phyloP scores from a whole-genome alignment of 2,888 invertebrate species.

The Neoascia interrupta region DNA sequence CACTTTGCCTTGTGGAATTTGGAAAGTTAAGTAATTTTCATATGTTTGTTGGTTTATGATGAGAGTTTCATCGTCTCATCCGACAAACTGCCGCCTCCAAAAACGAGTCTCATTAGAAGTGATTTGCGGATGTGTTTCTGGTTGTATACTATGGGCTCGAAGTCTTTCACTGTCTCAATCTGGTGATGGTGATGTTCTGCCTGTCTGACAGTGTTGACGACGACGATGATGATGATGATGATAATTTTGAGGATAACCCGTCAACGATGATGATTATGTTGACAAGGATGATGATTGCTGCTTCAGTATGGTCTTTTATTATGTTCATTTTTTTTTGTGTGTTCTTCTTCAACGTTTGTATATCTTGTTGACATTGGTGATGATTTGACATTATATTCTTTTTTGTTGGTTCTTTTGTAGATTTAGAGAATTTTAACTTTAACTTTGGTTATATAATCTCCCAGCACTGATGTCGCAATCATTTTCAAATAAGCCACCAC shows the following conservation, averaged over 20 bases:
- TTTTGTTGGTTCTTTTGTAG: too few species aligned
- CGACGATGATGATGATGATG: conserved; percentile 23
- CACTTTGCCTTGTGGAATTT: conserved; percentile 32
- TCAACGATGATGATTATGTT: conserved; percentile 24
- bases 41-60: conserved; percentile 34
- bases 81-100: conserved; percentile 17
- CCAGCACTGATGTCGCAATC: background rate
- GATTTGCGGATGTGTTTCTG: conserved; percentile 24
- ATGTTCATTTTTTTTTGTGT: background rate
- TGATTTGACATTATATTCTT: too few species aligned
- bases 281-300: conserved; percentile 34
- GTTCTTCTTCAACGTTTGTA: too few species aligned
- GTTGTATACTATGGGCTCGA: too few species aligned
- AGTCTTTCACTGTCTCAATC: background rate
- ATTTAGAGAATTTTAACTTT: conserved; percentile 31
- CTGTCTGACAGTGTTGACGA: conserved; percentile 1
- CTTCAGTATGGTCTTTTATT: conserved; percentile 13
- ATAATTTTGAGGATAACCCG: conserved; percentile 30
- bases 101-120: conserved; percentile 30
- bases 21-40: conserved; percentile 26
- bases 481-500: conserved; percentile 1
- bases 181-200: background rate
- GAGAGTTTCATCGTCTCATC: conserved; percentile 7
- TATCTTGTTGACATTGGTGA: conserved; percentile 28
- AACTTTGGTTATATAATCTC: conserved; percentile 2